Evolutionary conservation across 1,140 invertebrate species (phyloP).

Genomic region (Drosophila guanche): DNA sequence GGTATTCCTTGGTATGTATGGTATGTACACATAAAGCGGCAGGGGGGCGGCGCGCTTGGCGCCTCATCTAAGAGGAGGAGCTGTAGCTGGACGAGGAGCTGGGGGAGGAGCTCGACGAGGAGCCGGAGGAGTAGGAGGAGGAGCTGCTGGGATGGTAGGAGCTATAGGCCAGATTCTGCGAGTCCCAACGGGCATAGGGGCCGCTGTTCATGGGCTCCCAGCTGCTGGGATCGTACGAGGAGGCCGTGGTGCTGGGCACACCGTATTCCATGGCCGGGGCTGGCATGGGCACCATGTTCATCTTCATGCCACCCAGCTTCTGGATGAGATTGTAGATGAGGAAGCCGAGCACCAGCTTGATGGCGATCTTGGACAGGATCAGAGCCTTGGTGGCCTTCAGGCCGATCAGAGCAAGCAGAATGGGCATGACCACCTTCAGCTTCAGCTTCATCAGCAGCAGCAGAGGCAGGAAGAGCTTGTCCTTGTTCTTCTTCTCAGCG

Average conservation of each 20-base stretch:
- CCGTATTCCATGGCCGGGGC: constrained; percentile 86
- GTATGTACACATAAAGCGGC: constrained; percentile 37
- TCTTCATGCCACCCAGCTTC: constrained; percentile 88
- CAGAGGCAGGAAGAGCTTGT: constrained; percentile 91
- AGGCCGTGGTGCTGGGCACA: constrained; percentile 86
- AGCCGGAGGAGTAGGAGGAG: constrained; percentile 85
- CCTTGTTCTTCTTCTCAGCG: constrained; percentile 86
- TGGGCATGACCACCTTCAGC: constrained; percentile 92
- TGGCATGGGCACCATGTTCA: constrained; percentile 87
- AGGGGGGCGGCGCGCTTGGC: constrained; percentile 28
- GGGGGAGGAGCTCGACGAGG: constrained; percentile 76
- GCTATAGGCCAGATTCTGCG: constrained; percentile 90
- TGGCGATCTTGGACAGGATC: constrained; percentile 91
- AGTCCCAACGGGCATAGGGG: constrained; percentile 90
- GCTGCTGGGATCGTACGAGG: constrained; percentile 87
- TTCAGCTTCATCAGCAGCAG: constrained; percentile 91
- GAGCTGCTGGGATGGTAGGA: constrained; percentile 89
- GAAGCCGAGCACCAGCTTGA: constrained; percentile 91
- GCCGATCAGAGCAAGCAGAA: constrained; percentile 90
- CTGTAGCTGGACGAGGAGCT: constrained; percentile 67
- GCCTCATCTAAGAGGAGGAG: constrained; percentile 68
- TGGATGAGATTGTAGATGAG: constrained; percentile 90
- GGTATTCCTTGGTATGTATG: constrained; percentile 66
- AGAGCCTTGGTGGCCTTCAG: constrained; percentile 92
- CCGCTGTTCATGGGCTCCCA: constrained; percentile 88